Evolutionary conservation across 2,888 invertebrate species (phyloP), one percentile per base, ranked within the genome.

Genomic region (Criorhina ranunculi): DNA sequence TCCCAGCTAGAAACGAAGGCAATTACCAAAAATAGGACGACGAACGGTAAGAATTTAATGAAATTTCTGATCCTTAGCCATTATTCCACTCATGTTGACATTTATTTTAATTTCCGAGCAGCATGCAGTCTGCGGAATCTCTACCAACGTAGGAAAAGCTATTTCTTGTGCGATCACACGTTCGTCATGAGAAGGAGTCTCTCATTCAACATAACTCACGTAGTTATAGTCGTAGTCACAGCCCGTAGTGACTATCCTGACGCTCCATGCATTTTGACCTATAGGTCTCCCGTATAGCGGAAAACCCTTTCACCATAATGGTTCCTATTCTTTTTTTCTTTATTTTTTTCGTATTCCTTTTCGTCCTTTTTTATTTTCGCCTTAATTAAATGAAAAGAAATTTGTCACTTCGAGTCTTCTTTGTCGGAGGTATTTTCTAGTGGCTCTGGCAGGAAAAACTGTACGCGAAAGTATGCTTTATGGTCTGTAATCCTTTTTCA

Each of bases 381-480:
- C 75, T 80, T 85, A 85, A 85, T 85, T 85, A 85, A 85, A 85
- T 85, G 80, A 75, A 70, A 80, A 80, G 64, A 85, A 85, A 80
- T 76, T 85, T 80, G 85, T 85, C 85, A 80, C 69, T 76, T 59
- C 80, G 72, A 69, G 64, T 78, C 67, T 62, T 80, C 67, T 49
- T 69, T 57, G 62, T 46, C 6, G 42, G 46, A 73, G 31, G 62
- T 69, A 73, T 67, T 78, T 66, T 69, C 69, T 37, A 62, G 29
- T 70, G 64, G 49, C 19, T 46, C 40, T 17, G n/a, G 19, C 35
- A 42, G 42, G 24, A 67, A 62, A 64, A 57, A 64, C 78, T 83
- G 62, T 70, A 83, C 83, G 67, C 73, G 83, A 69, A 79, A 69
- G 73, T 83, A 83, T 83, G 79, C 55, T 83, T 83, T 83, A 83